Conservation (phyloP, 2,113 vertebrate genomes). For the Sapajus apella region DNA sequence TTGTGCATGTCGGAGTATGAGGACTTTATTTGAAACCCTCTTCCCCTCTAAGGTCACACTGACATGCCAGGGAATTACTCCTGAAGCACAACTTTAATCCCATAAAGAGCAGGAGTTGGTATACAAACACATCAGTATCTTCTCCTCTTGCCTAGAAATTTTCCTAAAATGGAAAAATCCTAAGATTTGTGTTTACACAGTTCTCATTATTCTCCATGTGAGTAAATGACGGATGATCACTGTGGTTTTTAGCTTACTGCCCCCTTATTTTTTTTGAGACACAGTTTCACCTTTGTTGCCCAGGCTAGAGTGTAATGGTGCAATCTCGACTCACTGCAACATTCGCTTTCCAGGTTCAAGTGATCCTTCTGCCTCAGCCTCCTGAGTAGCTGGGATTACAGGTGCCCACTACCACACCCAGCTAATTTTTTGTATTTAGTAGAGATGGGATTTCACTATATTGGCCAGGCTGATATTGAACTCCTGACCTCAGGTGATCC, state of each 20-base stretch:
- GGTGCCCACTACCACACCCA: no score
- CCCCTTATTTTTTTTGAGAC: no score
- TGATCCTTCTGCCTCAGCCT: no score
- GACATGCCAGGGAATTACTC: background rate
- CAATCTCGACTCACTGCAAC: no score
- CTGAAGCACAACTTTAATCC: background rate
- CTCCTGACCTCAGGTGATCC: no score
- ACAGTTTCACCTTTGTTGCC: no score
- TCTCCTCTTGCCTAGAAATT: background rate
- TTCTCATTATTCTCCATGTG: background rate
- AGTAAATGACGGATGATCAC: background rate
- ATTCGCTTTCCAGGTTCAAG: no score
- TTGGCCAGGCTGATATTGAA: no score
- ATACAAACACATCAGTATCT: background rate
- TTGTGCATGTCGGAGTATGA: background rate
- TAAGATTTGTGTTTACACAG: background rate
- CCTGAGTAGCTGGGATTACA: no score
- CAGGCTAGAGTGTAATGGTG: no score
- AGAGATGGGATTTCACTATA: no score
- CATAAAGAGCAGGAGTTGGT: background rate
- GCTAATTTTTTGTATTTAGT: no score
- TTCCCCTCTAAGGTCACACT: background rate
- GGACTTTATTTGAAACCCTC: background rate
- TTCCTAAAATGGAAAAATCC: background rate
- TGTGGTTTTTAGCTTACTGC: background rate